Evolutionary conservation across 2,888 invertebrate genomes (phyloP).

Genomic region (Hypolimnas misippus): DNA sequence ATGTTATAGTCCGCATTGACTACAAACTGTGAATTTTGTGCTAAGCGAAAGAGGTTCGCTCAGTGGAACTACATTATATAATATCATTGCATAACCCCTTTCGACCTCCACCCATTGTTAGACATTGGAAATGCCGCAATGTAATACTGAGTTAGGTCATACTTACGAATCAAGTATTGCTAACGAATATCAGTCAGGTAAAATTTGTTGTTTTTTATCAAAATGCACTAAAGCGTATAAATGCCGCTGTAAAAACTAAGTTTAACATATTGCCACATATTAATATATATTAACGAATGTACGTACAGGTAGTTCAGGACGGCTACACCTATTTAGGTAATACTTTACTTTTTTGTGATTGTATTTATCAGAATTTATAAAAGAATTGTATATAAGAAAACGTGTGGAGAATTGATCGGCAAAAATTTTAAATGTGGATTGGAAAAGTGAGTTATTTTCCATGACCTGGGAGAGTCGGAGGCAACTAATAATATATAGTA

Average conservation of each 20-base stretch:
- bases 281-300: background rate
- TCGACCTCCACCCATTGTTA: constrained; percentile 41
- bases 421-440: no score
- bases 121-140: constrained; percentile 41
- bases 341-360: no score
- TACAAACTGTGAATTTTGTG: constrained; percentile 28
- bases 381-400: no score
- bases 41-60: constrained; percentile 26
- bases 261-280: background rate
- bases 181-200: background rate
- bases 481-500: no score
- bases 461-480: no score
- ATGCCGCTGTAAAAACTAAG: background rate
- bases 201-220: background rate
- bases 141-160: constrained; percentile 35
- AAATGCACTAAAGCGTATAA: background rate
- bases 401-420: no score
- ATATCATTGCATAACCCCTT: constrained; percentile 40
- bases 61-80: constrained; percentile 38
- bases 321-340: no score
- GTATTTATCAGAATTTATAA: no score
- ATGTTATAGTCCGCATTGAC: constrained; percentile 28
- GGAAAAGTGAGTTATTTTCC: no score
- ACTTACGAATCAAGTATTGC: constrained; percentile 29
- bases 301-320: no score